Base-by-base conservation (phyloP, 1,140 invertebrate genomes). In the Dinothrombium tinctorium region DNA sequence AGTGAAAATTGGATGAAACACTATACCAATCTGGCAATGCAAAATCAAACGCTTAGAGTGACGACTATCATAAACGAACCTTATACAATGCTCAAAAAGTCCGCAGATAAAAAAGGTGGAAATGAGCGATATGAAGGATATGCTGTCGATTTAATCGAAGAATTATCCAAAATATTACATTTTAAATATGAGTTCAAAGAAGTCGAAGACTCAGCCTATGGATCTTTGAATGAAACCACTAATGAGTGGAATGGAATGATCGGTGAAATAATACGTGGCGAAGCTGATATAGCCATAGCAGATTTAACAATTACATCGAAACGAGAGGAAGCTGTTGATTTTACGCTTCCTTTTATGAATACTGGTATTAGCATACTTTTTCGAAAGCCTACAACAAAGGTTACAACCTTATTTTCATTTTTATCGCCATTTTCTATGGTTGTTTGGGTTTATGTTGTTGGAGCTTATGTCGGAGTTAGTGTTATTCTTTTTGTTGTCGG, bases 311-410 rank as follows among this genome's bases (percentile, higher is more conserved):
- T 94, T 47, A 92, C 81, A 2, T 84, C 82, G 53, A 79, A 84
- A 51, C 59, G 86, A 22, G 70, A 80, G 47, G 71, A 80, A 60
- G 81, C 76, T 4, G 81, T 90, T 3, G 83, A 90, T 58, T 92
- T 90, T 55, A 89, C 82, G 6, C 86, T 84, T 69, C 84, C 84
- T 1, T 92, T 87, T 55, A 89, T 89, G 83, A 86, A 87, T 60
- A 65, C 89, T 39, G 83, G 73, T 15, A 62, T 68, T 32, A 62
- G 58, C 24, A 66, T 68, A 36, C 45, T 68, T 4, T 67, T 60
- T 52, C 58, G 58, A 40, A 64, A 57, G 54, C 65, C 48, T 35
- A 57, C 77, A 41, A 84, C 82, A 53, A 80, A 89, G 55, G 73
- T 80, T 1, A 81, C 81, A 1, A 82, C 83, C 61, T 61, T 90